Evolutionary conservation across 2,113 vertebrate species (phyloP).

Genomic region (Callipepla squamata): DNA sequence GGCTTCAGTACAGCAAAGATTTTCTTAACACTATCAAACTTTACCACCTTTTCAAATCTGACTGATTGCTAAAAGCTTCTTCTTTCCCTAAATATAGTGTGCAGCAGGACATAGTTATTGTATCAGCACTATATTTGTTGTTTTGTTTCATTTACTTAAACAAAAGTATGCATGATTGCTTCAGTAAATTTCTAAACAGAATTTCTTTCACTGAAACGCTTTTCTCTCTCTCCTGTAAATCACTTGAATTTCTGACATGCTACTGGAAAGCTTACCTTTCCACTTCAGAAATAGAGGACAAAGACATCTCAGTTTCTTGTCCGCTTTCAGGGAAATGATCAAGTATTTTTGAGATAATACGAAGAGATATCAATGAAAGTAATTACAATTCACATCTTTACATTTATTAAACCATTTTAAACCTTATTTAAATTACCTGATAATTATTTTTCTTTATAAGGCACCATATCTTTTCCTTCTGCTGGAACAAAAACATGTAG

Average conservation of each 20-base stretch:
- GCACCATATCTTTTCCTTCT: background rate
- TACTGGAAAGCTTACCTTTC: background rate
- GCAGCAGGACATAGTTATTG: background rate
- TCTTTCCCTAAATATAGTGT: background rate
- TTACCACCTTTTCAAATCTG: background rate
- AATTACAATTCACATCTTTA: background rate
- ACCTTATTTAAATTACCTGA: background rate
- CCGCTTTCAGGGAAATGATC: background rate
- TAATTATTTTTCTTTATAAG: background rate
- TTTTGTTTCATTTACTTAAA: background rate
- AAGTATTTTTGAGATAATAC: background rate
- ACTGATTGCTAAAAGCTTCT: background rate
- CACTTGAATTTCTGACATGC: background rate
- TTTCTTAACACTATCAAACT: background rate
- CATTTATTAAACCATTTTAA: background rate
- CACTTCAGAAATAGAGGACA: background rate
- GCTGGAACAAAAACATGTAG: constrained; percentile 15
- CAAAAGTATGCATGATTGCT: background rate
- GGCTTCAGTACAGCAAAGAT: background rate
- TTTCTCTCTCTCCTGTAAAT: background rate
- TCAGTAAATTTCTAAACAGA: background rate
- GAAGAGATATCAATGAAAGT: background rate
- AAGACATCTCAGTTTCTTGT: background rate
- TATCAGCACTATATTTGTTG: background rate
- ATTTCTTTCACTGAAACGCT: background rate